Base-by-base conservation (phyloP, 2,888 invertebrate genomes). In the Napeogenes sylphis region DNA sequence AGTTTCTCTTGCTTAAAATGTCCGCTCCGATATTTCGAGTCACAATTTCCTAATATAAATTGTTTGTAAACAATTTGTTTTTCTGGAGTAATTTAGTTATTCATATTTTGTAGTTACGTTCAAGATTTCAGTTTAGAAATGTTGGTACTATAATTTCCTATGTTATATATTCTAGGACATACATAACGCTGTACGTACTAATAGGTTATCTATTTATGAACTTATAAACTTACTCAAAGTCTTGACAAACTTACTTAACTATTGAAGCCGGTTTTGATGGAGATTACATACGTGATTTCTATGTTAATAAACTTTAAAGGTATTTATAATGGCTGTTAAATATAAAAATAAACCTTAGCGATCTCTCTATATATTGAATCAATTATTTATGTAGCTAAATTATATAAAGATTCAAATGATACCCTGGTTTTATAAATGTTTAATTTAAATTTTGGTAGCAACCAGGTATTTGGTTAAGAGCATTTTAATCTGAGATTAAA, bases 241-340 rank as follows among this genome's bases (percentile, higher is more conserved):
- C 81, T 77, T 69, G 75, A 71, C 75, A 78, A 81, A 85, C 83
- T 21, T 82, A 80, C 79, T 78, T 84, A 84, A 85, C 68, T 85
- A 82, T 86, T 84, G 82, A 85, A 86, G 83, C 79, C 79, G 82
- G 85, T 84, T 84, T 82, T 70, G 71, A 77, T 79, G 77, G 74
- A 12, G 8, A 42, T 12, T 42, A 42, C 10, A 10, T 10, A 42
- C 10, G 42, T 2, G 3, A 42, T 10, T 12, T 10, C 42, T 42
- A 42, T 42, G 35, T 5, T 2, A 35, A 35, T 42, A 2, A 10
- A 10, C 10, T 10, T 42, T 10, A 42, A 10, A 42, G 2, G 10
- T 10, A 10, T 42, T 10, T 42, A 42, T 4, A 42, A 42, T 10
- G 5, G 10, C 42, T 10, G 5, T 35, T 35, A 5, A 35, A 35